phyloP scores from a whole-genome alignment of 2,113 vertebrate genomes.

The Thalassoma bifasciatum region DNA sequence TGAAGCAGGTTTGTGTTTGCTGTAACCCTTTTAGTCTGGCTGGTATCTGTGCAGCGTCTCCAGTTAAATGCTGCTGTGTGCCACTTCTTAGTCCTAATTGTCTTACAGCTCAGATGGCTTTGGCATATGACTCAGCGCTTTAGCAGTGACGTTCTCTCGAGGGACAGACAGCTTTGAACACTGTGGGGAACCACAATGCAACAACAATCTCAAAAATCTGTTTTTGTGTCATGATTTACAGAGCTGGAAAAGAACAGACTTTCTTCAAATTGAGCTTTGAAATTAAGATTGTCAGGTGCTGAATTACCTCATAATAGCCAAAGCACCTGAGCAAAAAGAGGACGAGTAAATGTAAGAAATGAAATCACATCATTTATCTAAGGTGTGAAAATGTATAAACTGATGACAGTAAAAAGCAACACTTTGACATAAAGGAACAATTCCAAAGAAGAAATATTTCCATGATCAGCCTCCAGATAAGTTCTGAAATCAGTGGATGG shows the following conservation, averaged over 20 bases:
- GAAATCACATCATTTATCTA: no score
- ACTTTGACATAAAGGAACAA: no score
- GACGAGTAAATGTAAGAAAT: no score
- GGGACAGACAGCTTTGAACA: slow-evolving; percentile 29
- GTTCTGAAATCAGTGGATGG: no score
- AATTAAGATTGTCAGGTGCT: no score
- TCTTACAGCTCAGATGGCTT: slow-evolving; percentile 65
- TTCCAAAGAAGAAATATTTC: no score
- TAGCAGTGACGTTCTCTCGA: slow-evolving; percentile 50
- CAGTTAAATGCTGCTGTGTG: slow-evolving; percentile 43
- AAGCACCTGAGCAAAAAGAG: no score
- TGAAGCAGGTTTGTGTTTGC: slow-evolving; percentile 6
- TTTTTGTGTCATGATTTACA: not conserved
- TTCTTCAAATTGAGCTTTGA: no score
- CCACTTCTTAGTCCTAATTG: slow-evolving; percentile 65
- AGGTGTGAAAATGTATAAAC: no score
- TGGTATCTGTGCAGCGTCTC: slow-evolving; percentile 25
- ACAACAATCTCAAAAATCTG: not conserved
- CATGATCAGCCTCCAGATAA: no score
- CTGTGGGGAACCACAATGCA: slow-evolving; percentile 5
- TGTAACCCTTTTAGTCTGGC: slow-evolving; percentile 18
- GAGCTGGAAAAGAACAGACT: not conserved
- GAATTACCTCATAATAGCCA: no score
- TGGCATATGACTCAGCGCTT: slow-evolving; percentile 69
- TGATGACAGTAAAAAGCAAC: no score